These are phyloP conservation scores for Protobothrops mucrosquamatus DNA, from an alignment of 2,113 vertebrate species.

Conservation along the genomic window DNA sequence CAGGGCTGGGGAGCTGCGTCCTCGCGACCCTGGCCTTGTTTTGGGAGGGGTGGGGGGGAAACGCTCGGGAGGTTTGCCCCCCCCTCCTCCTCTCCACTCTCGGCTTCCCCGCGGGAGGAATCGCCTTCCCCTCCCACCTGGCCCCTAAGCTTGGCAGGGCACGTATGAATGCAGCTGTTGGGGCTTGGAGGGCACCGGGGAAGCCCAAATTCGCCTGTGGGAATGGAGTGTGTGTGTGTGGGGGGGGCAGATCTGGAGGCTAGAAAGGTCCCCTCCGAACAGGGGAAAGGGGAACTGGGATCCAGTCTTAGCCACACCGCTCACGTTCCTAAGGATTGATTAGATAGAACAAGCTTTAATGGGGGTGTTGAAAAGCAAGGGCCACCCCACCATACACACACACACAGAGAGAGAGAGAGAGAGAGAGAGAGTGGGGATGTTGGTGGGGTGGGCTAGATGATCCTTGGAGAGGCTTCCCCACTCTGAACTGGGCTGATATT, in stretches of 20 bases:
- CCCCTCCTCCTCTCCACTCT: no score
- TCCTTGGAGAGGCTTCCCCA: not conserved
- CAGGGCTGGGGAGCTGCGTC: not conserved
- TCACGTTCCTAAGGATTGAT: not conserved
- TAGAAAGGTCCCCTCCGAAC: not conserved
- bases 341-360: not conserved
- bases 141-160: not conserved
- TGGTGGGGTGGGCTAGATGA: not conserved
- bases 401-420: no score
- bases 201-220: not conserved
- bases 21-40: not conserved
- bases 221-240: not conserved
- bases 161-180: not conserved
- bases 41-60: not conserved
- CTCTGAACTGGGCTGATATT: not conserved
- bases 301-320: not conserved
- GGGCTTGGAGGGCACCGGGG: not conserved
- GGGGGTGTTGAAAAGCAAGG: not conserved
- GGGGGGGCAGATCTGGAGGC: not conserved
- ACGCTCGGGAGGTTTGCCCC: no score
- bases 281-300: not conserved
- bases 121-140: not conserved
- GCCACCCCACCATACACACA: rapidly evolving
- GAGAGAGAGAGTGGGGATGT: no score
- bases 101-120: not conserved